Percentiles rank a stretch among this genome's conserved stretches.
Conservation (phyloP, 2,797 vertebrate species). For the Zalophus californianus region DNA sequence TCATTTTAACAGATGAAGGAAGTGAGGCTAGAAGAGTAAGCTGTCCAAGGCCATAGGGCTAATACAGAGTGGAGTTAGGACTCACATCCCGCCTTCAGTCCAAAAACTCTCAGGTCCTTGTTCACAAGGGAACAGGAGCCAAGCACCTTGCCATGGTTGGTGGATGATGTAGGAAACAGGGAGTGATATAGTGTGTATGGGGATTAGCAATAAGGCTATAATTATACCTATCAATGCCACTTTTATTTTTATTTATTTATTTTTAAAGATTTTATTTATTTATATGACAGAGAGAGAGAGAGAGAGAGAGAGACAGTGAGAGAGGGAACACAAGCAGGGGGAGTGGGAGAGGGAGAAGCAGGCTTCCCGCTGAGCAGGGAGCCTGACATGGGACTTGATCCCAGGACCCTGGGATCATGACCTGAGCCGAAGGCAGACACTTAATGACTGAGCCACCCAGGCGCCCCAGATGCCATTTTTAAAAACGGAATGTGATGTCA, state of each 20-base stretch:
- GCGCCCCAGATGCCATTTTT: neutral
- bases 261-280: neutral
- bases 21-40: neutral
- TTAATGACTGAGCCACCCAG: neutral
- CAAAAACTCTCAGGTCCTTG: neutral
- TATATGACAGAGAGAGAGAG: neutral
- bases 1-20: neutral
- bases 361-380: neutral
- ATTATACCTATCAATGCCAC: neutral
- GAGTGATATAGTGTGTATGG: accelerated
- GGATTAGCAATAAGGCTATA: neutral
- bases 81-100: neutral
- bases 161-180: no score
- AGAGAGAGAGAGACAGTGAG: no score
- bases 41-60: neutral
- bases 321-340: neutral
- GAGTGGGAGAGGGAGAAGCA: neutral
- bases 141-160: neutral
- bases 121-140: neutral
- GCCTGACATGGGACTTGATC: no score
- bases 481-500: neutral
- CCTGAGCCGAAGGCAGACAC: neutral
- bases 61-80: neutral
- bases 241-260: neutral
- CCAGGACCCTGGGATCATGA: neutral